Base-by-base conservation (phyloP, 2,797 vertebrate genomes). In the Distichodus sexfasciatus region DNA sequence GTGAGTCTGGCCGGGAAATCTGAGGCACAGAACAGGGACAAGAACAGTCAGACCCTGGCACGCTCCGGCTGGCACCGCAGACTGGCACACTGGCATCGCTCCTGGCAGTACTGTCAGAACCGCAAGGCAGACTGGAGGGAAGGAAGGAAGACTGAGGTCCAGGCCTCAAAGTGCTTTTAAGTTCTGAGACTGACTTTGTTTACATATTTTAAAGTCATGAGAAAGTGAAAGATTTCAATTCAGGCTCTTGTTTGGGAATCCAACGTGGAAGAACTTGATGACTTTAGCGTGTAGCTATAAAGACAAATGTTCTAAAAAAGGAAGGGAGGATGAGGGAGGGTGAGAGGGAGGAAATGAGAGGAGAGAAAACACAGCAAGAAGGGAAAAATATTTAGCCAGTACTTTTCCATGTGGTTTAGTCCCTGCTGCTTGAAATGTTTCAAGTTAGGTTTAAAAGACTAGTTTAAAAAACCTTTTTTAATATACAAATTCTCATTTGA, bases 1-100 rank as follows among this genome's bases (percentile, higher is more conserved):
- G 76, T 91, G 90, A 75, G 87, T 90, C 77, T 94, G 92, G 81
- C 89, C 90, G 64, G 71, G 79, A 78, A 87, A 87, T 85, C 83
- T 74, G 66, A 68, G 21, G 14, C 51, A 74, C 26, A 64, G 24
- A 19, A 2, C 19, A 23, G 21, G 0, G n/a, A 67, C 51, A 6
- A 35, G 26, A 82, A 85, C 47, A 81, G 84, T 51, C 75, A 78
- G 81, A 75, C 81, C 83, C 80, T 55, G 64, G 72, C 54, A 40
- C n/a, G 51, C 9, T 71, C 31, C 19, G 1, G n/a, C 17, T 15
- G 61, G 58, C 24, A 44, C 15, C 12, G 9, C 29, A 23, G 43
- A 44, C 24, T 17, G 12, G 57, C 38, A 6, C 24, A 15, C 28
- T 74, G 43, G 63, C 44, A 72, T 29, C 70, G 44, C 33, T 19